phyloP scores from a whole-genome alignment of 2,797 vertebrate genomes.

The Xenopus petersii region DNA sequence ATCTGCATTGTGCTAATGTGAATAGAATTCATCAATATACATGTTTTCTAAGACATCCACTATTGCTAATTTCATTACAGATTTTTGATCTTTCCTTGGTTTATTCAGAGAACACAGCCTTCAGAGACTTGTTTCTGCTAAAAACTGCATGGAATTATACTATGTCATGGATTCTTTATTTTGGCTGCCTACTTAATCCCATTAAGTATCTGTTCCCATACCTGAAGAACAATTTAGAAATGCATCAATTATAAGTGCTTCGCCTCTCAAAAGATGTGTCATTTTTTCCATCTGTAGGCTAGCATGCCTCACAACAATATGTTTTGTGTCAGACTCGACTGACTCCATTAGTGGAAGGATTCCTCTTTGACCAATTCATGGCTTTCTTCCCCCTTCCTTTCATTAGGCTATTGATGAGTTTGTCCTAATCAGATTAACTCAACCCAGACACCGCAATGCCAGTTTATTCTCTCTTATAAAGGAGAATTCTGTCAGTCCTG shows the following conservation, averaged over 20 bases:
- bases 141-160: constrained; percentile 47
- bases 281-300: constrained; percentile 84
- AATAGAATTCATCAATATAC: constrained; percentile 13
- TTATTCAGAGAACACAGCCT: constrained; percentile 50
- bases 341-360: constrained; percentile 64
- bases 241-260: constrained; percentile 76
- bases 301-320: constrained; percentile 77
- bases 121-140: constrained; percentile 61
- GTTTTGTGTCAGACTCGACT: constrained; percentile 71
- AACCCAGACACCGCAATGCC: constrained; percentile 80
- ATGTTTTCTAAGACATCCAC: background rate
- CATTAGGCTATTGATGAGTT: constrained; percentile 87
- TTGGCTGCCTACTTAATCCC: constrained; percentile 64
- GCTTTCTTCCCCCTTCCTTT: constrained; percentile 76
- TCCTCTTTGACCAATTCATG: constrained; percentile 72
- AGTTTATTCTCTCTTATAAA: constrained; percentile 88
- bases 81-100: constrained; percentile 3
- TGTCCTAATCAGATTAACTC: constrained; percentile 96
- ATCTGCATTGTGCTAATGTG: background rate
- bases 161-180: constrained; percentile 60
- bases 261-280: constrained; percentile 74
- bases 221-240: constrained; percentile 60
- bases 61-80: constrained; percentile 18
- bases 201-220: constrained; percentile 74
- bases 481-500: constrained; percentile 78